Percentiles rank a stretch among this genome's conserved stretches.
phyloP scores from a whole-genome alignment of 2,113 vertebrate genomes.

The Coryphaenoides rupestris region DNA sequence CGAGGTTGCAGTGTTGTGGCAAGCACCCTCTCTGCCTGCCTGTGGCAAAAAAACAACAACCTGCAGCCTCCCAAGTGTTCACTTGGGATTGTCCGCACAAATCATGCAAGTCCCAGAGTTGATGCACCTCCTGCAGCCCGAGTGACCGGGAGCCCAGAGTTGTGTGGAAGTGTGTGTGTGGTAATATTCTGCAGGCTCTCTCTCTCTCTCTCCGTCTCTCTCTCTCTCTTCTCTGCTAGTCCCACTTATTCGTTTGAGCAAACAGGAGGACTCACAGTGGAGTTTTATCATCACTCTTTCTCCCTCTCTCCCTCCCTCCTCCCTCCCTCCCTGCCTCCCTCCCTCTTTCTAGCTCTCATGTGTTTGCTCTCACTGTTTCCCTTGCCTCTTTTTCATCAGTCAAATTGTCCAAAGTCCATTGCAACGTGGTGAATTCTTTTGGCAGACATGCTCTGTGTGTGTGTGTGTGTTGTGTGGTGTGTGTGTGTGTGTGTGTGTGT shows the following conservation, averaged over 20 bases:
- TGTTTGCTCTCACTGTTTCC: slow-evolving; percentile 30
- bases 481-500: too few species aligned
- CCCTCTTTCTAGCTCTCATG: slow-evolving; percentile 30
- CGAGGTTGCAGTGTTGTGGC: too few species aligned
- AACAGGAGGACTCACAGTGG: slow-evolving; percentile 64
- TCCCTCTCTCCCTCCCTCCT: slow-evolving; percentile 40
- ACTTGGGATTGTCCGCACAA: too few species aligned
- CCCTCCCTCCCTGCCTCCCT: slow-evolving; percentile 20
- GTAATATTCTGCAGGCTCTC: slow-evolving; percentile 45
- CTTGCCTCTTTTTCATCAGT: slow-evolving; percentile 50
- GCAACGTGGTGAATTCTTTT: slow-evolving; percentile 53
- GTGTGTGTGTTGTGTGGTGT: slow-evolving; percentile 18
- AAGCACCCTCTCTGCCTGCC: too few species aligned
- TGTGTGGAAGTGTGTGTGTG: too few species aligned
- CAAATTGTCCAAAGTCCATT: slow-evolving; percentile 66
- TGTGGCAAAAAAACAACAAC: too few species aligned
- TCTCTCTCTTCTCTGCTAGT: too few species aligned
- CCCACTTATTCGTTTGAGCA: slow-evolving; percentile 55
- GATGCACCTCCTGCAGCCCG: too few species aligned
- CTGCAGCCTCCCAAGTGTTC: too few species aligned
- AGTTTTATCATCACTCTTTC: slow-evolving; percentile 73
- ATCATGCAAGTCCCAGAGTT: too few species aligned
- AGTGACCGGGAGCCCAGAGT: too few species aligned
- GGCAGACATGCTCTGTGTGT: slow-evolving; percentile 43
- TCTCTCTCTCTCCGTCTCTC: too few species aligned